phyloP scores from a whole-genome alignment of 2,888 invertebrate genomes.

The Globia sparganii region DNA sequence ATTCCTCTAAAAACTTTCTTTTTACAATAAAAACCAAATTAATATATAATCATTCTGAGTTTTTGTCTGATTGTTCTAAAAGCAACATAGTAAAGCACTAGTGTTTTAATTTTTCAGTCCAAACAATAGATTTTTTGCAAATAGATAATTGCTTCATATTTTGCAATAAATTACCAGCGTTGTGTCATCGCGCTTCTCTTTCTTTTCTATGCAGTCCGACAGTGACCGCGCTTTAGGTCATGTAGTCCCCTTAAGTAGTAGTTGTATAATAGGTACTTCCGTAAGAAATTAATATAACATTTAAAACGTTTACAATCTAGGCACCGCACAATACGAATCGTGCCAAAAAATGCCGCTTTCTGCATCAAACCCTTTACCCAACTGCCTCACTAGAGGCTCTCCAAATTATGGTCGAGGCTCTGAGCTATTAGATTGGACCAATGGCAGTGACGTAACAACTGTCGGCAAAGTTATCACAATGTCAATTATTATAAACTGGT shows the following conservation, averaged over 20 bases:
- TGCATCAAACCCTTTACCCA: slow-evolving; percentile 28
- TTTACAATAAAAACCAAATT: too few relatives aligned
- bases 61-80: too few relatives aligned
- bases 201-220: too few relatives aligned
- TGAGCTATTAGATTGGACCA: slow-evolving; percentile 14
- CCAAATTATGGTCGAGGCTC: slow-evolving; percentile 12
- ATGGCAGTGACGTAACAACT: neutral
- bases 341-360: slow-evolving; percentile 4
- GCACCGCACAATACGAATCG: neutral
- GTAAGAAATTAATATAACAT: neutral
- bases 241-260: neutral
- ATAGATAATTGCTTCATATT: too few relatives aligned
- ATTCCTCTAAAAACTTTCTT: too few relatives aligned
- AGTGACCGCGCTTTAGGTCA: too few relatives aligned
- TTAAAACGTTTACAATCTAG: neutral
- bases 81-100: too few relatives aligned
- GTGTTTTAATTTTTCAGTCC: too few relatives aligned
- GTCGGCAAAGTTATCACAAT: neutral
- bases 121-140: too few relatives aligned
- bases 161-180: too few relatives aligned
- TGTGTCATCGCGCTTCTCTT: too few relatives aligned
- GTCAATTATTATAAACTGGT: neutral
- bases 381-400: slow-evolving; percentile 14
- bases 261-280: neutral
- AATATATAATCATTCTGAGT: too few relatives aligned